These are phyloP conservation scores for Chionomys nivalis DNA, from an alignment of 2,113 vertebrate species.

Conservation along the genomic window DNA sequence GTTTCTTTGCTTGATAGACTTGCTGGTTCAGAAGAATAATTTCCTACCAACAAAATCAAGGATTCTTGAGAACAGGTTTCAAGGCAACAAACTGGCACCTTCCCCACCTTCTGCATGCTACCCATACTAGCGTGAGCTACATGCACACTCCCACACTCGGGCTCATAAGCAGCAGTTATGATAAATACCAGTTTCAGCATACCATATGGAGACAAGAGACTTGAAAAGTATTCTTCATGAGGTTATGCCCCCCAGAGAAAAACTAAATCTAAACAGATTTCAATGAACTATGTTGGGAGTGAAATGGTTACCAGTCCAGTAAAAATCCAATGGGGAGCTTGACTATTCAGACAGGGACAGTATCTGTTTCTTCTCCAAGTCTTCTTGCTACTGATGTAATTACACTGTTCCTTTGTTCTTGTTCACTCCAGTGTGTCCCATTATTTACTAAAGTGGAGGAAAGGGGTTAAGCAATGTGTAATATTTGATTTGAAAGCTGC, in stretches of 20 bases:
- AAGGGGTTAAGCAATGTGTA: conserved; percentile 33
- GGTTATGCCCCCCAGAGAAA: conserved; percentile 35
- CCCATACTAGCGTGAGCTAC: conserved; percentile 59
- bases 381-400: conserved; percentile 76
- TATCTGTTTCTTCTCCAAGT: conserved; percentile 38
- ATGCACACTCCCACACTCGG: conserved; percentile 68
- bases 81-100: conserved; percentile 58
- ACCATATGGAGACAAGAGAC: conserved; percentile 42
- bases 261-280: conserved; percentile 58
- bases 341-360: conserved; percentile 75
- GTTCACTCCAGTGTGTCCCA: conserved; percentile 79
- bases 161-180: background rate
- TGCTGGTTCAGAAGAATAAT: conserved; percentile 55
- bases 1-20: conserved; percentile 59
- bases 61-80: conserved; percentile 62
- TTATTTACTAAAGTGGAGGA: conserved; percentile 68
- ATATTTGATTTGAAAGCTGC: conserved; percentile 80
- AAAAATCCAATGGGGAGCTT: conserved; percentile 59
- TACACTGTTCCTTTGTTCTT: conserved; percentile 70
- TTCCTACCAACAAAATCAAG: conserved; percentile 48
- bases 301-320: conserved; percentile 83
- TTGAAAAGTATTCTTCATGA: conserved; percentile 36
- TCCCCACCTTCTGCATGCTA: conserved; percentile 54
- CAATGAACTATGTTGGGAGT: conserved; percentile 62
- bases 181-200: conserved; percentile 41